A percentile compares a stretch with the other conserved stretches of the same genome.
These are phyloP conservation scores for Diabrotica virgifera DNA, from an alignment of 1,140 invertebrate species.

Conservation along the genomic window DNA sequence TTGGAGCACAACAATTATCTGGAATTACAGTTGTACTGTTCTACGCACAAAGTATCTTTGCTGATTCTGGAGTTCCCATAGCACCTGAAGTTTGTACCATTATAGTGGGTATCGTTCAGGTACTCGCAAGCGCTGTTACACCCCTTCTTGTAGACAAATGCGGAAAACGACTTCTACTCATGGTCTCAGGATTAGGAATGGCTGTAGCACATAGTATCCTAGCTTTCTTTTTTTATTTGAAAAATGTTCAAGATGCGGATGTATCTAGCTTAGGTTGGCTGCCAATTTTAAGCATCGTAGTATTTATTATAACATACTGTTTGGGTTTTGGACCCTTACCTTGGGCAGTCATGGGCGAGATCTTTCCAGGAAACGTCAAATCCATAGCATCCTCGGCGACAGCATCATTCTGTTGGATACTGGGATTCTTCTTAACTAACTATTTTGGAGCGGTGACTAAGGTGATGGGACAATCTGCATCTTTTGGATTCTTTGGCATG, in stretches of 20 bases:
- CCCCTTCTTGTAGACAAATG: constrained; percentile 62
- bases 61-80: constrained; percentile 54
- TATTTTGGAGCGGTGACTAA: constrained; percentile 55
- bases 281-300: constrained; percentile 60
- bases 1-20: constrained; percentile 70
- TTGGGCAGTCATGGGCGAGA: constrained; percentile 66
- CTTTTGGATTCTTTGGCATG: constrained; percentile 69
- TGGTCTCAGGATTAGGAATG: constrained; percentile 57
- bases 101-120: constrained; percentile 67
- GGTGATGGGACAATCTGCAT: constrained; percentile 59
- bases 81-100: constrained; percentile 63
- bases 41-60: constrained; percentile 72
- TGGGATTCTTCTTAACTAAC: constrained; percentile 69
- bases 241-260: constrained; percentile 43
- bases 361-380: constrained; percentile 67
- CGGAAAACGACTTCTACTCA: constrained; percentile 67
- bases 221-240: constrained; percentile 59
- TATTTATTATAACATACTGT: constrained; percentile 66
- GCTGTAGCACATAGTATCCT: constrained; percentile 54
- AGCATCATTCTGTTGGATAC: constrained; percentile 63
- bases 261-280: constrained; percentile 54
- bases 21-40: constrained; percentile 81
- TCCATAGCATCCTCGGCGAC: constrained; percentile 65
- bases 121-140: constrained; percentile 58
- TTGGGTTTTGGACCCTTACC: constrained; percentile 68